Evolutionary conservation across 2,888 invertebrate genomes (phyloP).

Genomic region (Cheilosia soror): DNA sequence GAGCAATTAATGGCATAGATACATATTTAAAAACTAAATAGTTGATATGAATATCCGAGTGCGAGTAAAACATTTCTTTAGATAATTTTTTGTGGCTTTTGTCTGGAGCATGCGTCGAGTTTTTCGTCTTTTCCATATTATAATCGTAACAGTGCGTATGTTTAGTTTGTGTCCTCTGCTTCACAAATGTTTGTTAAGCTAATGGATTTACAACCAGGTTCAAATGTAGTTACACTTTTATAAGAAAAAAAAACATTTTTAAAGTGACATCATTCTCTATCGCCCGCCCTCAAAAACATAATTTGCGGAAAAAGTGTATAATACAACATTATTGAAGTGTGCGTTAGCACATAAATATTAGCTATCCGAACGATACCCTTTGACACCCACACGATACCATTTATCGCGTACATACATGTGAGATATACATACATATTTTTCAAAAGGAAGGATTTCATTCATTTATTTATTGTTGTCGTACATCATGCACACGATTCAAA

Average conservation of each 20-base stretch:
- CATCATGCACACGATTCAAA: conserved; percentile 3
- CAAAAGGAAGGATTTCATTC: conserved; percentile 52
- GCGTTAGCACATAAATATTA: background rate
- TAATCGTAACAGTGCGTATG: conserved; percentile 19
- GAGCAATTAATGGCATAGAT: background rate
- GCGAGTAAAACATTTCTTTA: background rate
- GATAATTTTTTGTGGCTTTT: background rate
- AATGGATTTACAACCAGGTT: background rate
- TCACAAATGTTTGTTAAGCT: background rate
- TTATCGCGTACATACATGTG: conserved; percentile 9
- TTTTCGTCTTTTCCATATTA: conserved; percentile 35
- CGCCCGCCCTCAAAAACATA: background rate
- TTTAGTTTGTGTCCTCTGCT: background rate
- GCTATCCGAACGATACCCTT: background rate
- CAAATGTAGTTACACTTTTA: background rate
- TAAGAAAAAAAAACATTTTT: background rate
- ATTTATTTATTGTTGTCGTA: conserved; percentile 40
- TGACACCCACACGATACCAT: background rate
- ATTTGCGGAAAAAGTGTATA: background rate
- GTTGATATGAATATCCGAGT: background rate
- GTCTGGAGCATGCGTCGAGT: conserved; percentile 57
- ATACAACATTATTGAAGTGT: background rate
- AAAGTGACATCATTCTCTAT: background rate
- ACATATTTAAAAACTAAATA: background rate
- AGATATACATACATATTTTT: background rate